Base-by-base conservation (phyloP, 2,888 invertebrate species). In the Steinernema hermaphroditum region DNA sequence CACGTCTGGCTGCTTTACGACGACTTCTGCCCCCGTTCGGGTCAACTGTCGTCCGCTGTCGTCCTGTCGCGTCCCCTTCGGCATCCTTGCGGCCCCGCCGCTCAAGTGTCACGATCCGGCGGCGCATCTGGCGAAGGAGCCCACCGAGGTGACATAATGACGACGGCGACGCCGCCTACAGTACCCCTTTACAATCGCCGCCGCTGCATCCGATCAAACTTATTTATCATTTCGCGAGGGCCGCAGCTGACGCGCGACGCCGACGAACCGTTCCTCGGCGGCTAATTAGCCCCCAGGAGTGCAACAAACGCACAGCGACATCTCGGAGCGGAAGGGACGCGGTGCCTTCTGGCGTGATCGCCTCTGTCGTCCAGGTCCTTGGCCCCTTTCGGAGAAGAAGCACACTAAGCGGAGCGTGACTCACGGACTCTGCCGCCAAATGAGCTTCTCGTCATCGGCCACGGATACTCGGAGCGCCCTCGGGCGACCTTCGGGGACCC, bases 141-240 rank as follows among this genome's bases (percentile, higher is more conserved):
- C 37, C 37, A 12, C 50, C 24, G 22, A 27, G 62, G 62, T 32
- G 62, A 62, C 62, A 62, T 62, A 62, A 62, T 32, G 62, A 22
- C 54, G 24, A 54, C 62, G 32, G 16, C 32, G 62, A 46, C 46
- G 37, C 62, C 62, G 62, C 62, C 62, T 62, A 62, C 62, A 62
- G 62, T 62, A 62, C 24, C 24, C 24, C 27, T 54, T 54, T 54
- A 54, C 54, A 54, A 54, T 54, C 54, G 54, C 24, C 6, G n/a
- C 6, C 54, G 46, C 46, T n/a, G 46, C 46, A 46, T 54, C 27
- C 24, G 62, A 62, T 62, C 62, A 62, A 62, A 62, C 62, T 62
- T 62, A 62, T 62, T 62, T 62, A 62, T 62, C 62, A 62, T 62
- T 32, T 62, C 62, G 27, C 62, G 62, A 29, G 62, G 62, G 62